Evolutionary conservation across 2,797 vertebrate species (phyloP).

Genomic region (Cryptoprocta ferox): DNA sequence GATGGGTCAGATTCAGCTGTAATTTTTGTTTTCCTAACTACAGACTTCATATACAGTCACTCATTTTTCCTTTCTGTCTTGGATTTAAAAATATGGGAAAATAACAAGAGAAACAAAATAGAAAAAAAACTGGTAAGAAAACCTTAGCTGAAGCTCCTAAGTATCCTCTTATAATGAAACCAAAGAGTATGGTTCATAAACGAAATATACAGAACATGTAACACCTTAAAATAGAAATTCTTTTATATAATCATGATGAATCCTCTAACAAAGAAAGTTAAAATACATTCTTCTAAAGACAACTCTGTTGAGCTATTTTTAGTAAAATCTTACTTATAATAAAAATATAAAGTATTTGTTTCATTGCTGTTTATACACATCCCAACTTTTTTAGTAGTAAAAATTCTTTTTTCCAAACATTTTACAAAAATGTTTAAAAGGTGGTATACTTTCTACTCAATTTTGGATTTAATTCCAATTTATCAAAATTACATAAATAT

Average conservation of each 20-base stretch:
- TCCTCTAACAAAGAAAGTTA: conserved; percentile 34
- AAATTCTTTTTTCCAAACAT: conserved; percentile 24
- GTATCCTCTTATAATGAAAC: background rate
- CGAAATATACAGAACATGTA: background rate
- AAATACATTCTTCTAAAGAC: conserved; percentile 29
- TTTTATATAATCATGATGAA: background rate
- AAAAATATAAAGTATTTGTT: conserved; percentile 34
- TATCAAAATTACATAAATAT: conserved; percentile 21
- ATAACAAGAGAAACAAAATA: conserved; percentile 24
- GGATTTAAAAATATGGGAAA: conserved; percentile 7
- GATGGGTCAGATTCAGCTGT: background rate
- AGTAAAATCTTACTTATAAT: conserved; percentile 35
- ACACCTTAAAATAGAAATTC: background rate
- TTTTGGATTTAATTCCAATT: conserved; percentile 45
- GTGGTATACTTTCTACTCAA: background rate
- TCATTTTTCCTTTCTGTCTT: conserved; percentile 42
- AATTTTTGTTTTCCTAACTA: background rate
- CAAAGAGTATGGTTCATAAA: background rate
- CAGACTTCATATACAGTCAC: background rate
- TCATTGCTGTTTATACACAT: background rate
- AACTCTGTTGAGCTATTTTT: conserved; percentile 35
- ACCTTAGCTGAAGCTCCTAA: background rate
- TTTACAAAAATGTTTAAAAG: conserved; percentile 39
- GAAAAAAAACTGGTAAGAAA: background rate
- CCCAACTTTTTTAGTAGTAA: background rate